Base-by-base conservation (phyloP, 2,888 invertebrate species). In the Glyphotaelius pellucidus region DNA sequence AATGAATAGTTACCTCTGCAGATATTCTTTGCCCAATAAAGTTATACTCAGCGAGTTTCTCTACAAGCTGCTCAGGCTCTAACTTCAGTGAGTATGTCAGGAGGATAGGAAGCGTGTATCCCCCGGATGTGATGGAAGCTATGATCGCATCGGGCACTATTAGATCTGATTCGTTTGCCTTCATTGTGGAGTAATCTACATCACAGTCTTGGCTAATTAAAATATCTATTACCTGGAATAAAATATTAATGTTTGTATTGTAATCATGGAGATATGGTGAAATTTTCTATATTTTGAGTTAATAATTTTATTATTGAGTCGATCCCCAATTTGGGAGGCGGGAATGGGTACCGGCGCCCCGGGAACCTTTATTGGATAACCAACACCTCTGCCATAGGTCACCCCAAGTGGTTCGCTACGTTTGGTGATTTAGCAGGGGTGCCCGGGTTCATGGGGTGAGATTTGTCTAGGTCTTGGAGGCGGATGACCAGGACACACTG, bases 61-160 rank as follows among this genome's bases (percentile, higher is more conserved):
- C 93, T 32, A 96, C 92, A 32, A 95, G 93, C 79, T 94, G 93
- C 25, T 94, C 95, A 2, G 96, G 96, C 93, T 96, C 96, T 94
- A 95, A 95, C 52, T 94, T 94, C 38, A 96, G 92, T 90, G 95
- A 96, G 93, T 95, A 95, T 35, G 94, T 95, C 91, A 96, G 93
- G 95, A 96, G 95, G 3, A 94, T 80, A 0, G 94, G 94, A 81
- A 94, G 90, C 3, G 95, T 95, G 80, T 93, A 91, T 0, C 95
- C 95, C 81, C 95, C 95, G 42, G 95, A 94, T 80, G 95, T 94
- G 31, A 96, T 86, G 5, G 96, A 95, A 38, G 95, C 95, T 32
- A 95, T 93, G 89, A 96, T 95, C 15, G 95, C 95, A 94, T 96
- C 96, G 2, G 96, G 95, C 42, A 96, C 94, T 80, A 86, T 83